Conservation (phyloP, 2,888 invertebrate species). For the Mimas tiliae region DNA sequence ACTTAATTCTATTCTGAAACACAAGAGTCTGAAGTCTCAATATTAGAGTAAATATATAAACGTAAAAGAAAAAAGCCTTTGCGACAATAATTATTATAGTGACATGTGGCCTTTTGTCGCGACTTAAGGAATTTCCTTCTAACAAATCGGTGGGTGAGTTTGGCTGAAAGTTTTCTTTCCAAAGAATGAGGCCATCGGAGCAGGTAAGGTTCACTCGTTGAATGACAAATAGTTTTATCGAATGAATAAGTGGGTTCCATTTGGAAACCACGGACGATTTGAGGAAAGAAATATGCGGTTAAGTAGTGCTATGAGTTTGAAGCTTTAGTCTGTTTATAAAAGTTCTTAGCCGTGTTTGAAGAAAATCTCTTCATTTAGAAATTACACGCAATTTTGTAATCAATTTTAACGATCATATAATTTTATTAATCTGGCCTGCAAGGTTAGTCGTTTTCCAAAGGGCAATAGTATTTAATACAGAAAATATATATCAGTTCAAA, state of each 20-base stretch:
- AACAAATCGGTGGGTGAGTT: constrained; percentile 42
- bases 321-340: too few relatives aligned
- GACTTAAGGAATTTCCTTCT: constrained; percentile 33
- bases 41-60: constrained; percentile 21
- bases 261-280: not conserved
- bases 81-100: constrained; percentile 8
- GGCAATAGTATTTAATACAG: too few relatives aligned
- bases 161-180: constrained; percentile 41
- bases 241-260: constrained; percentile 30
- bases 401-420: too few relatives aligned
- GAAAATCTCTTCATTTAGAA: too few relatives aligned
- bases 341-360: too few relatives aligned
- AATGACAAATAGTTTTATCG: constrained; percentile 48
- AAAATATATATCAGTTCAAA: too few relatives aligned
- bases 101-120: constrained; percentile 26
- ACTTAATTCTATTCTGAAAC: too few relatives aligned
- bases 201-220: constrained; percentile 38
- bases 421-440: too few relatives aligned
- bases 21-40: too few relatives aligned
- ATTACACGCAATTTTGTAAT: too few relatives aligned
- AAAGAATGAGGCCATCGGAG: constrained; percentile 38
- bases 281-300: not conserved
- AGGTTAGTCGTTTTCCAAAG: too few relatives aligned
- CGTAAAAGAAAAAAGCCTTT: not conserved
- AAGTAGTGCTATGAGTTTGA: not conserved